phyloP scores from a whole-genome alignment of 2,113 vertebrate genomes.

The Tretioscincus oriximinensis region DNA sequence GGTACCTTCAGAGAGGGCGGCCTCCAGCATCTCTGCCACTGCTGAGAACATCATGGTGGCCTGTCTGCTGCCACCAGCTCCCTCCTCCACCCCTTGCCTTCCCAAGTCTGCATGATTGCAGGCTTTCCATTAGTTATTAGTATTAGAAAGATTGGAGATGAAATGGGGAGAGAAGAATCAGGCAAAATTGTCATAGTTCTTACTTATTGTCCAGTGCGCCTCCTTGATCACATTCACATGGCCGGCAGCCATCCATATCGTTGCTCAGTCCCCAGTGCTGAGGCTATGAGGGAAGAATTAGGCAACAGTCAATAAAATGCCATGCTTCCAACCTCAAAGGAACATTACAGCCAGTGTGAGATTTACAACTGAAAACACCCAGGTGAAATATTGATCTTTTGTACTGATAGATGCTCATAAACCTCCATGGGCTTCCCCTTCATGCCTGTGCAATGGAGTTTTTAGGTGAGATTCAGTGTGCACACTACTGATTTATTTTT shows the following conservation, averaged over 20 bases:
- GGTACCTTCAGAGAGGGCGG: too few relatives aligned
- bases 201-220: conserved; percentile 90
- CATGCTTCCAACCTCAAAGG: accelerated
- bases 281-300: conserved; percentile 72
- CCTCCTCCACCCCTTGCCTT: too few relatives aligned
- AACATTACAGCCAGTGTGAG: not conserved
- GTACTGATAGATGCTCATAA: not conserved
- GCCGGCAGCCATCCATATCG: conserved; percentile 91
- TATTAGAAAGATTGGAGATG: too few relatives aligned
- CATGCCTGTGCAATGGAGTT: too few relatives aligned
- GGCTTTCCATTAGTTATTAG: too few relatives aligned
- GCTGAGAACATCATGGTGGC: too few relatives aligned
- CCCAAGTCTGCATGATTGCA: too few relatives aligned
- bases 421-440: too few relatives aligned
- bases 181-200: conserved; percentile 50
- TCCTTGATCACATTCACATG: conserved; percentile 93
- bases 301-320: not conserved
- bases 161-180: not conserved
- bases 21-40: too few relatives aligned
- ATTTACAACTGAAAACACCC: not conserved
- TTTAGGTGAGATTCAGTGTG: too few relatives aligned
- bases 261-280: conserved; percentile 97
- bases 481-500: too few relatives aligned
- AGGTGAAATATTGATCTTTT: not conserved
- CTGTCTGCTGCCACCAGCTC: too few relatives aligned